Percentiles rank a stretch among this genome's conserved stretches.
Evolutionary conservation across 2,888 invertebrate species (phyloP).

Genomic region (Chrysina gloriosa): DNA sequence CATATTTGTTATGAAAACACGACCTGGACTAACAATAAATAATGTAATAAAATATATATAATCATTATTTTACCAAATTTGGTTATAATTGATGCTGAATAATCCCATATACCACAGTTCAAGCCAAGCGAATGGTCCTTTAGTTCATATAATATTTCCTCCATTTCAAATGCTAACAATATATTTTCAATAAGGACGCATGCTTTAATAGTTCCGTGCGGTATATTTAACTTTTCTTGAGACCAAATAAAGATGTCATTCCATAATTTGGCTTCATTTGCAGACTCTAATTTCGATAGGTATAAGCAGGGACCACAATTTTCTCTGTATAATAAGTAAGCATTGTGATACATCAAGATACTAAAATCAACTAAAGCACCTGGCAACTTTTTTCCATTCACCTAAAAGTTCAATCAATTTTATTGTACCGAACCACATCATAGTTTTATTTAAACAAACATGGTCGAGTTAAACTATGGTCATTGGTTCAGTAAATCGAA

Average conservation of each 20-base stretch:
- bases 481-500: too few relatives aligned
- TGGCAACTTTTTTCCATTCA: constrained; percentile 71
- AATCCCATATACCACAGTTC: constrained; percentile 83
- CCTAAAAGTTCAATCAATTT: constrained; percentile 56
- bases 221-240: constrained; percentile 68
- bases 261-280: constrained; percentile 76
- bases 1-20: constrained; percentile 9
- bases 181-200: constrained; percentile 80
- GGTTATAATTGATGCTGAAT: constrained; percentile 74
- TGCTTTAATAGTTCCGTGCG: constrained; percentile 75
- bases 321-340: constrained; percentile 66
- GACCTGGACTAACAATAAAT: too few relatives aligned
- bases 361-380: constrained; percentile 79
- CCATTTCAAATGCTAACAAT: constrained; percentile 75
- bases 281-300: constrained; percentile 76
- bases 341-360: constrained; percentile 75
- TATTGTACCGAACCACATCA: constrained; percentile 18
- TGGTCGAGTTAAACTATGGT: too few relatives aligned
- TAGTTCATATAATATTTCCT: constrained; percentile 75
- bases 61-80: constrained; percentile 69
- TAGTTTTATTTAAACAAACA: too few relatives aligned
- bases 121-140: constrained; percentile 76
- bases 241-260: constrained; percentile 76
- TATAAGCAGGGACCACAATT: constrained; percentile 77
- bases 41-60: too few relatives aligned